Conservation (phyloP, 2,797 vertebrate genomes). For the Molothrus aeneus region DNA sequence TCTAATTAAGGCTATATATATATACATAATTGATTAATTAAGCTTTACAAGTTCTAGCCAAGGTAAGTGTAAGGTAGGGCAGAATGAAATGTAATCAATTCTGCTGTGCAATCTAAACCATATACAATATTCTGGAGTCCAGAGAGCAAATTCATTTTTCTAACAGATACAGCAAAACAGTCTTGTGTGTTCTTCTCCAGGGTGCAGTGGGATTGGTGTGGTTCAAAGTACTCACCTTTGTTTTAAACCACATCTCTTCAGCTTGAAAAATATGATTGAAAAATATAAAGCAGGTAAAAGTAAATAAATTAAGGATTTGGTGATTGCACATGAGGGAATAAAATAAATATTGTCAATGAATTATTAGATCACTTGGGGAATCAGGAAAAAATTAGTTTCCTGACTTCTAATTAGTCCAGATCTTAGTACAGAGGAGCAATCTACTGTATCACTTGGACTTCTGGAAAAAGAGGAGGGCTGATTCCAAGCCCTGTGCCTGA, state of each 20-base stretch:
- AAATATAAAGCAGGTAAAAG: neutral
- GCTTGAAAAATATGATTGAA: neutral
- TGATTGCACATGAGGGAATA: neutral
- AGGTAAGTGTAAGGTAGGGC: neutral
- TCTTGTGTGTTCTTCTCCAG: neutral
- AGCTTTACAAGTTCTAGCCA: neutral
- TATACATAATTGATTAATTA: conserved; percentile 2
- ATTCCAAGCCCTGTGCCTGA: neutral
- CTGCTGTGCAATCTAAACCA: neutral
- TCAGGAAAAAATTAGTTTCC: neutral
- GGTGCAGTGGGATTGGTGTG: neutral
- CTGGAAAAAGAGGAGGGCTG: neutral
- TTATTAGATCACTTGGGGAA: neutral
- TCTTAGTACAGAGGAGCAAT: neutral
- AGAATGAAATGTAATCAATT: neutral
- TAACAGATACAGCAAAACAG: neutral
- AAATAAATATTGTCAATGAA: neutral
- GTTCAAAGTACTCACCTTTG: neutral
- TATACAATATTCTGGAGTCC: neutral
- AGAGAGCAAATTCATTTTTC: neutral
- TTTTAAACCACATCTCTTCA: neutral
- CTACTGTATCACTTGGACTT: neutral
- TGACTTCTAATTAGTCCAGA: neutral
- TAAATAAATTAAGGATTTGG: neutral
- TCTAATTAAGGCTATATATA: neutral